Base-by-base conservation (phyloP, 2,113 vertebrate species). In the Oreochromis aureus region DNA sequence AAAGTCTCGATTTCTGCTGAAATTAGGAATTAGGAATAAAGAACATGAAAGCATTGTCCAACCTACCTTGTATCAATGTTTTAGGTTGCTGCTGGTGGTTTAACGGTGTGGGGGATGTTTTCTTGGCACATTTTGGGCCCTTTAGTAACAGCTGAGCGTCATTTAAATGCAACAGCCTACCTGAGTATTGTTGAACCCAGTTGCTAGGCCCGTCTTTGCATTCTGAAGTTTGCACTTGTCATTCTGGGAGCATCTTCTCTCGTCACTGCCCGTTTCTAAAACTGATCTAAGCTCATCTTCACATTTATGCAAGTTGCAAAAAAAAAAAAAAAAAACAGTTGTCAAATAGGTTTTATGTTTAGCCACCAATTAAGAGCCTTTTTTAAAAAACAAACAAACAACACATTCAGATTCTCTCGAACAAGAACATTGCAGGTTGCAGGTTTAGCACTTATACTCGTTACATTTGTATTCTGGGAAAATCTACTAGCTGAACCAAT, bases 301-400 rank as follows among this genome's bases (percentile, higher is more conserved):
- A 1, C 27, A 51, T 19, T 51, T 76, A 32, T 19, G 27, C 0
- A 78, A 51, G 44, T 32, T 11, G 44, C 0, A 7, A 51, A 48
- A 10, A 12, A 59, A n/a, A 6, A 1, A 32, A 13, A 24, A 3
- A 10, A 55, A 18, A 1, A 0, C 10, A 32, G 15, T 1, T 5
- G 2, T 76, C 16, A 19, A 76, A 46, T 76, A 76, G 16, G 15
- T 19, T 2, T 76, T 73, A 10, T 48, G 24, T 76, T 76, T 32
- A 48, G 6, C 24, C 15, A 19, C 9, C 16, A 30, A 2, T 19
- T 18, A 5, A 16, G 58, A 32, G 27, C 15, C 15, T 1, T 10
- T 59, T 56, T 2, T 1, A 44, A 7, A 12, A 32, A 32, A 32
- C 11, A 12, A 32, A 32, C 6, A 32, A 32, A 13, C 1, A 32